Conservation (phyloP, 2,888 invertebrate species). For the Metacarcinus magister region DNA sequence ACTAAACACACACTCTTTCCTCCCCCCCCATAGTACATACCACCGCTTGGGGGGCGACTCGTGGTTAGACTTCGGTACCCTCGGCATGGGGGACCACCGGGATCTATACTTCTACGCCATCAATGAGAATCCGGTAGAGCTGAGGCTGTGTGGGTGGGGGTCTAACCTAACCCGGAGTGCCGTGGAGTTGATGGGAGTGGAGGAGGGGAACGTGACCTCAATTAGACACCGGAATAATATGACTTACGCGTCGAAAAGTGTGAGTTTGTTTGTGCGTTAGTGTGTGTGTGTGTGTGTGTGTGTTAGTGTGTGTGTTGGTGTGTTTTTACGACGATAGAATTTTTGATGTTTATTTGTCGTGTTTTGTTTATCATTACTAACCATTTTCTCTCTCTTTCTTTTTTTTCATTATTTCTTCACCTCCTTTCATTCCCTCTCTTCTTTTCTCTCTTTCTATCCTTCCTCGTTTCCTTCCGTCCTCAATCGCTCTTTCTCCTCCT, state of each 20-base stretch:
- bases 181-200: constrained; percentile 85
- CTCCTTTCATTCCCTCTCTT: no score
- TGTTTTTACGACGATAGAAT: background rate
- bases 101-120: constrained; percentile 90
- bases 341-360: no score
- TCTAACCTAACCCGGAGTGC: constrained; percentile 87
- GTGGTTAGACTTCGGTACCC: constrained; percentile 86
- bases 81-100: constrained; percentile 87
- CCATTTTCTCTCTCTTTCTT: no score
- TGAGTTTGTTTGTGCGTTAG: constrained; percentile 83
- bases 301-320: no score
- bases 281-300: background rate
- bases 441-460: no score
- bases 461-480: background rate
- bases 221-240: constrained; percentile 85
- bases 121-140: constrained; percentile 91
- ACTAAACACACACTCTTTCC: background rate
- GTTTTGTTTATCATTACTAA: no score
- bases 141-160: constrained; percentile 88
- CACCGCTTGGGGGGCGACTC: constrained; percentile 84
- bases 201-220: constrained; percentile 85
- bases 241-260: constrained; percentile 85
- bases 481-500: background rate
- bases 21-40: constrained; percentile 85
- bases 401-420: background rate